phyloP scores from a whole-genome alignment of 2,113 vertebrate species.

The human (Homo sapiens) region DNA sequence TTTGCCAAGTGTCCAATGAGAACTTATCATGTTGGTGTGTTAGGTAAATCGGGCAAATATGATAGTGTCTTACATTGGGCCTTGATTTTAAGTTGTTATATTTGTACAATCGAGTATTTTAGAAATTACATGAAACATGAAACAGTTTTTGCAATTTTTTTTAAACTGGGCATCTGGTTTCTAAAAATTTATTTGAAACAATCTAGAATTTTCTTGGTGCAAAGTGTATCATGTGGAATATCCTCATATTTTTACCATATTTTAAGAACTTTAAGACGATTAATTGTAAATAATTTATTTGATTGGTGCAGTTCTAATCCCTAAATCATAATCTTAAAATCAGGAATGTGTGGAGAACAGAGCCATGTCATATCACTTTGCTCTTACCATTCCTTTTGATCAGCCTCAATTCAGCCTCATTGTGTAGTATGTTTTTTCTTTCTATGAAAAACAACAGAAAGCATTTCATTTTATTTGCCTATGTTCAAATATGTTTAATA shows the following conservation, averaged over 20 bases:
- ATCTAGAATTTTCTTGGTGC: constrained; percentile 74
- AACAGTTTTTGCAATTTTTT: constrained; percentile 46
- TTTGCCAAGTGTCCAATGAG: constrained; percentile 55
- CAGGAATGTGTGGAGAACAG: constrained; percentile 65
- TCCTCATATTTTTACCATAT: constrained; percentile 66
- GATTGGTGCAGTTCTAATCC: constrained; percentile 67
- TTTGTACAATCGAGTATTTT: constrained; percentile 76
- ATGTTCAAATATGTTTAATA: constrained; percentile 85
- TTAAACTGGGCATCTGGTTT: constrained; percentile 55
- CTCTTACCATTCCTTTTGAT: constrained; percentile 70
- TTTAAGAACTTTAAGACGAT: constrained; percentile 58
- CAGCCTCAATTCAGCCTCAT: constrained; percentile 72
- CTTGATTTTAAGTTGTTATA: constrained; percentile 66
- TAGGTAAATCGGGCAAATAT: constrained; percentile 54
- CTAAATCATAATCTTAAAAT: constrained; percentile 43
- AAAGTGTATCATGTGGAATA: constrained; percentile 68
- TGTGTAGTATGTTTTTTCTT: constrained; percentile 81
- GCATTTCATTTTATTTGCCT: constrained; percentile 84
- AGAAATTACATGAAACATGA: constrained; percentile 58
- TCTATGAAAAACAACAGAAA: constrained; percentile 81
- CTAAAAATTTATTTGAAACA: constrained; percentile 74
- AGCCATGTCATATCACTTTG: constrained; percentile 12
- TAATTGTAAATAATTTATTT: constrained; percentile 65
- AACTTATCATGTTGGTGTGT: constrained; percentile 47
- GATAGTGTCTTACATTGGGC: constrained; percentile 55